phyloP scores from a whole-genome alignment of 2,888 invertebrate genomes.

The Slavum lentiscoides region DNA sequence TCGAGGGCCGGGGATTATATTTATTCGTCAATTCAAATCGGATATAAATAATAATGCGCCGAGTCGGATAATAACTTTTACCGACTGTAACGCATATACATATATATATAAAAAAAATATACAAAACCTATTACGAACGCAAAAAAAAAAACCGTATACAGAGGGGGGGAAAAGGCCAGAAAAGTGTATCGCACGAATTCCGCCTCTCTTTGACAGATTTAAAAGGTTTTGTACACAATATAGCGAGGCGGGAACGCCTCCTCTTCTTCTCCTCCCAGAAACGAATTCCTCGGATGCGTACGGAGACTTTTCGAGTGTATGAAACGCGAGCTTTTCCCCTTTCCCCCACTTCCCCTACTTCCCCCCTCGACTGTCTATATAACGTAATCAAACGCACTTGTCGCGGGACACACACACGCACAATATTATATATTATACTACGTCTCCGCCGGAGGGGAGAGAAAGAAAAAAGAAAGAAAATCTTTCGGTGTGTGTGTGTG shows the following conservation, averaged over 20 bases:
- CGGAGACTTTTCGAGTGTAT: slow-evolving; percentile 3
- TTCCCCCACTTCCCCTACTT: too few relatives aligned
- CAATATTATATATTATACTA: background rate
- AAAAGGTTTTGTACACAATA: slow-evolving; percentile 43
- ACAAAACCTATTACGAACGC: slow-evolving; percentile 41
- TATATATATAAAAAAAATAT: background rate
- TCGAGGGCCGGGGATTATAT: slow-evolving; percentile 10
- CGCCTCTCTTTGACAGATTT: slow-evolving; percentile 46
- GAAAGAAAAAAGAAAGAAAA: too few relatives aligned
- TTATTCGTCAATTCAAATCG: slow-evolving; percentile 49
- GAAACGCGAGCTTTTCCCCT: background rate
- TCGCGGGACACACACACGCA: background rate
- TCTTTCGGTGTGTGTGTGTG: too few relatives aligned
- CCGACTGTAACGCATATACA: slow-evolving; percentile 9
- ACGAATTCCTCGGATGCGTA: slow-evolving; percentile 20
- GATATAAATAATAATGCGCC: slow-evolving; percentile 51
- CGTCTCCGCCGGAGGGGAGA: too few relatives aligned
- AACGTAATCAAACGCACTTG: slow-evolving; percentile 11
- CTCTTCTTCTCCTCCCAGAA: background rate
- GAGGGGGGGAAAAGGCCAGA: slow-evolving; percentile 8
- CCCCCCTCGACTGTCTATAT: background rate
- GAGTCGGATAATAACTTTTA: slow-evolving; percentile 43
- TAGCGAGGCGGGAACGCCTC: background rate
- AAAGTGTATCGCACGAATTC: slow-evolving; percentile 24
- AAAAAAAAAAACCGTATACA: slow-evolving; percentile 34